A percentile compares a stretch with the other conserved stretches of the same genome.
Conservation (phyloP, 2,888 invertebrate genomes). For the Campopleginae sp. region DNA sequence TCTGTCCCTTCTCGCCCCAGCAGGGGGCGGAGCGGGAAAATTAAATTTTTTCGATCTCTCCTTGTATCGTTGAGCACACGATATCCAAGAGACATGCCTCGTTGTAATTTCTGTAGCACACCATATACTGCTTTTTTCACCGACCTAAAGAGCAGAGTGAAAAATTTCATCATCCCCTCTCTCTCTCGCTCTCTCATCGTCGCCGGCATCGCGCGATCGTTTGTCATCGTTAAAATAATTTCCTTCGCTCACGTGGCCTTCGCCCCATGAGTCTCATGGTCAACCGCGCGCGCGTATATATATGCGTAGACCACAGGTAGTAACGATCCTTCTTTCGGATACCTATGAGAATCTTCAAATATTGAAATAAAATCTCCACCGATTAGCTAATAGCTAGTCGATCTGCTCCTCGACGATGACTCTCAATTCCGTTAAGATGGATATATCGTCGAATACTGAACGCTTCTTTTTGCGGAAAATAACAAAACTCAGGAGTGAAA, state of each 20-base stretch:
- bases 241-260: conserved; percentile 70
- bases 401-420: conserved; percentile 25
- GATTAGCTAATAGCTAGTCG: conserved; percentile 1
- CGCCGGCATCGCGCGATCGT: conserved; percentile 71
- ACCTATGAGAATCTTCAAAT: conserved; percentile 52
- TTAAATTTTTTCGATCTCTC: conserved; percentile 75
- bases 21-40: conserved; percentile 77
- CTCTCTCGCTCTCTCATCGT: conserved; percentile 37
- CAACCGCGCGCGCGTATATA: conserved; percentile 1
- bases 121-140: conserved; percentile 12
- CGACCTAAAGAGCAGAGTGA: background rate
- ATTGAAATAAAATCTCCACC: conserved; percentile 14
- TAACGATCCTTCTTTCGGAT: conserved; percentile 61
- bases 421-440: too few relatives aligned
- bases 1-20: conserved; percentile 69
- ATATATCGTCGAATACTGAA: too few relatives aligned
- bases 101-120: conserved; percentile 4
- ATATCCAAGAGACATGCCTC: conserved; percentile 26
- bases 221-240: conserved; percentile 81
- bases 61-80: conserved; percentile 40
- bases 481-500: too few relatives aligned
- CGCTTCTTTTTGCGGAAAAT: too few relatives aligned
- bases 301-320: conserved; percentile 59
- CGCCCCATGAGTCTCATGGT: conserved; percentile 37
- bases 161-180: background rate